phyloP scores from a whole-genome alignment of 1,140 invertebrate species.

The Sweltsa coloradensis region DNA sequence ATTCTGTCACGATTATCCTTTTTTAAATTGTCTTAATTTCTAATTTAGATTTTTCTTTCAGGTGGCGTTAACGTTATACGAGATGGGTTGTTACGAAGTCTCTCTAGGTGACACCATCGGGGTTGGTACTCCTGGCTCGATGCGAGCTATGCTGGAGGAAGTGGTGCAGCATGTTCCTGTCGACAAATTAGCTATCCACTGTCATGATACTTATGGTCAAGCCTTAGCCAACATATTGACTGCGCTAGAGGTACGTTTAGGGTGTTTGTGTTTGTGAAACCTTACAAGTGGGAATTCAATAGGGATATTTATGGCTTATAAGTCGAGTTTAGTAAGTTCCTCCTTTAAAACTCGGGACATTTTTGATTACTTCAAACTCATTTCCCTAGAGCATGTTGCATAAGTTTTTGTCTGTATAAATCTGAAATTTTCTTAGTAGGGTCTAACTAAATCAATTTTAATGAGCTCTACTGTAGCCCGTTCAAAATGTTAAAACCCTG shows the following conservation, averaged over 20 bases:
- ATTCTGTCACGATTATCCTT: constrained; percentile 1
- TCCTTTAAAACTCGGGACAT: constrained; percentile 1
- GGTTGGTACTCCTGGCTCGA: constrained; percentile 78
- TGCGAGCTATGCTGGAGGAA: constrained; percentile 63
- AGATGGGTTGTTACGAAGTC: constrained; percentile 88
- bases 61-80: constrained; percentile 55
- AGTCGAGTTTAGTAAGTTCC: not conserved
- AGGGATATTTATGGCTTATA: not conserved
- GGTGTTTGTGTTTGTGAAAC: not conserved
- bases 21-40: constrained; percentile 2
- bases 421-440: too few relatives aligned
- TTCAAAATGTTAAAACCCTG: too few relatives aligned
- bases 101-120: constrained; percentile 97
- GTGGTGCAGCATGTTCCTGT: constrained; percentile 50
- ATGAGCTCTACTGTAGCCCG: too few relatives aligned
- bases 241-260: constrained; percentile 50
- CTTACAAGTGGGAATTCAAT: not conserved
- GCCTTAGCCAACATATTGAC: constrained; percentile 85
- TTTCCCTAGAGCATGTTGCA: too few relatives aligned
- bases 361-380: too few relatives aligned
- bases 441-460: too few relatives aligned
- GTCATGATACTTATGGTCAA: constrained; percentile 98
- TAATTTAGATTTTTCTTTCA: constrained; percentile 18
- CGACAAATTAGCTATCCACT: constrained; percentile 81
- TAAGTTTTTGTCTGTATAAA: too few relatives aligned